Conservation (phyloP, 53 echinoderm and acorn worm genomes). For the Crossaster papposus region DNA sequence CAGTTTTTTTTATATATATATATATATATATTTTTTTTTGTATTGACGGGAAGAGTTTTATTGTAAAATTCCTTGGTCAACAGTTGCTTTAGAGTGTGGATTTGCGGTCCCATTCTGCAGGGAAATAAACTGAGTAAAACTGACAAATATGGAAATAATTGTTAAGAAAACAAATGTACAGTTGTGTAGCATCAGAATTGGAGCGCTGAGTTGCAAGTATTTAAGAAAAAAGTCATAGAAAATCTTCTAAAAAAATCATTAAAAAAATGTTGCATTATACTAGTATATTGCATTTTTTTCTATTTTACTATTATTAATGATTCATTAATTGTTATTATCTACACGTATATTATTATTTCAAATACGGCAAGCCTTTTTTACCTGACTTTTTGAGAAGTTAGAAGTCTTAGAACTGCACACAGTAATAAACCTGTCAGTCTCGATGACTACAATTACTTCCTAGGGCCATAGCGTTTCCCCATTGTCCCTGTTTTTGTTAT, state of each 20-base stretch:
- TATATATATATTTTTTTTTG: not conserved
- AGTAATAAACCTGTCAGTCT: not conserved
- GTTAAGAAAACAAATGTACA: not conserved
- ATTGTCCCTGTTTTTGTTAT: constrained; percentile 16
- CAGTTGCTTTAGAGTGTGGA: constrained; percentile 4
- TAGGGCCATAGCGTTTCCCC: not conserved
- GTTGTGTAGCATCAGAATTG: too few species aligned
- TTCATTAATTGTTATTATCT: not conserved
- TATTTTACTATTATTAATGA: too few species aligned
- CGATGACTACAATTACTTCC: not conserved
- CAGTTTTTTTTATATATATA: not conserved
- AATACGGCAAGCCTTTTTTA: not conserved
- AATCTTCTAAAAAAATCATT: too few species aligned
- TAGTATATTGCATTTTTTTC: too few species aligned
- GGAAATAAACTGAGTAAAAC: not conserved
- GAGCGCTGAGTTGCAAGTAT: too few species aligned
- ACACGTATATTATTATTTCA: not conserved
- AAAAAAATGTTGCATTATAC: too few species aligned
- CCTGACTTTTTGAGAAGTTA: not conserved
- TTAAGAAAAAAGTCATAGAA: too few species aligned
- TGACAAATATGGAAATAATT: not conserved
- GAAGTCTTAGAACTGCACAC: not conserved
- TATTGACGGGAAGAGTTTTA: not conserved
- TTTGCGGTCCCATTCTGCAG: too few species aligned
- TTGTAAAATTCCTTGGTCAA: not conserved